These are phyloP conservation scores for Sinocyclocheilus maitianheensis DNA, from an alignment of 2,113 vertebrate genomes.

Conservation along the genomic window DNA sequence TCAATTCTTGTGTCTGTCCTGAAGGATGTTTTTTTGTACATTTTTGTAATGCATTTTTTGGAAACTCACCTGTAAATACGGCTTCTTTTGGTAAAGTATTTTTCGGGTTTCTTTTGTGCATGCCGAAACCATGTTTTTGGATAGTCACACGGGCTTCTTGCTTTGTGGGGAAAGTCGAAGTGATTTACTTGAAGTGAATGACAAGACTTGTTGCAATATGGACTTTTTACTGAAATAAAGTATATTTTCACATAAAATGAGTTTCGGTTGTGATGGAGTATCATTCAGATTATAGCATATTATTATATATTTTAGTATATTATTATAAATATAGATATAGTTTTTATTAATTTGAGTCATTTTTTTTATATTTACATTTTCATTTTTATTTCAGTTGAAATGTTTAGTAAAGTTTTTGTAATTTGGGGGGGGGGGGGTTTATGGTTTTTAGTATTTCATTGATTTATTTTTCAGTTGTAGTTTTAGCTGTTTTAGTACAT, in stretches of 20 bases:
- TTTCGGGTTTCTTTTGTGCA: conserved; percentile 66
- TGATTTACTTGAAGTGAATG: conserved; percentile 50
- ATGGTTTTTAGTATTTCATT: too few species aligned
- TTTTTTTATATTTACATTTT: too few species aligned
- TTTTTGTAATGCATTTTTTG: conserved; percentile 66
- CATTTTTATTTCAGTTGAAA: too few species aligned
- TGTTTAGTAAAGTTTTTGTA: too few species aligned
- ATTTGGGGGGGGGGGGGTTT: too few species aligned
- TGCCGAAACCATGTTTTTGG: conserved; percentile 62
- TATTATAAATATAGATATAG: too few species aligned
- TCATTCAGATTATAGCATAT: neutral
- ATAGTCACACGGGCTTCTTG: conserved; percentile 55
- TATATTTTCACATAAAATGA: conserved; percentile 79
- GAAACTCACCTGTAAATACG: conserved; percentile 72
- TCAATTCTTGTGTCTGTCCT: conserved; percentile 51
- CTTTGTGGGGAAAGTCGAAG: conserved; percentile 24
- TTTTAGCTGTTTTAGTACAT: neutral
- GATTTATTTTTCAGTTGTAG: neutral
- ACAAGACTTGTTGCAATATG: conserved; percentile 66
- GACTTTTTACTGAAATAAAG: conserved; percentile 82
- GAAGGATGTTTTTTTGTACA: conserved; percentile 9
- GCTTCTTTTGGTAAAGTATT: conserved; percentile 64
- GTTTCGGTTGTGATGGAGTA: neutral
- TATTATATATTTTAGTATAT: too few species aligned
- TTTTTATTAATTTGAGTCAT: too few species aligned